These are phyloP conservation scores for Dendroctonus valens DNA, from an alignment of 1,140 invertebrate genomes.

Conservation along the genomic window DNA sequence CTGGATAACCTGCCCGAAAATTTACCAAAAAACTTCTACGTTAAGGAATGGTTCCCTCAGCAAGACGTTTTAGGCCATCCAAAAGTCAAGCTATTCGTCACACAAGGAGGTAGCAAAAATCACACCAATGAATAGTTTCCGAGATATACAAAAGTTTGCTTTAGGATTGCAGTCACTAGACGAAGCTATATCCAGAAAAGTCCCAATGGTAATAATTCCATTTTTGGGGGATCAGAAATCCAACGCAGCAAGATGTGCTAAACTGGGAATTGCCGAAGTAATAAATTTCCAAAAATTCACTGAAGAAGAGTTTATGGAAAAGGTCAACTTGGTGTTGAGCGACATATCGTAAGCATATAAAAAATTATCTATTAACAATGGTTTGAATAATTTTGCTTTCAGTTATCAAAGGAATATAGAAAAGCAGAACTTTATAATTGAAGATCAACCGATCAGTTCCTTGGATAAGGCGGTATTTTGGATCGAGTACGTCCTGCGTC, in stretches of 20 bases:
- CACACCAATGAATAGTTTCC: background rate
- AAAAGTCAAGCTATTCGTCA: conserved; percentile 53
- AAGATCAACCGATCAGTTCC: conserved; percentile 49
- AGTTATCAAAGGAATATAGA: conserved; percentile 35
- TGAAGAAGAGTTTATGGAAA: conserved; percentile 34
- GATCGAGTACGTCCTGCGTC: conserved; percentile 57
- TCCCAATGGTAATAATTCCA: conserved; percentile 55
- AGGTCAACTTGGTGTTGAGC: conserved; percentile 33
- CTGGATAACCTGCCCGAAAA: conserved; percentile 50
- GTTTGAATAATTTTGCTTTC: background rate
- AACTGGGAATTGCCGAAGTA: conserved; percentile 40
- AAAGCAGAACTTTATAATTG: conserved; percentile 16
- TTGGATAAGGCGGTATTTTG: conserved; percentile 55
- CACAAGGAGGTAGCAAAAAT: conserved; percentile 49
- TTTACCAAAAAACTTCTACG: conserved; percentile 60
- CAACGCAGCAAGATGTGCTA: conserved; percentile 39
- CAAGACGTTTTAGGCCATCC: conserved; percentile 59
- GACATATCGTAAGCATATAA: conserved; percentile 36
- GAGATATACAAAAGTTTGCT: background rate
- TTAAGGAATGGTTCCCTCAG: conserved; percentile 69
- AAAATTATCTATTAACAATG: background rate
- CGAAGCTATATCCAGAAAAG: conserved; percentile 53
- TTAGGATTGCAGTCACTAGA: conserved; percentile 53
- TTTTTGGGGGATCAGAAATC: conserved; percentile 47
- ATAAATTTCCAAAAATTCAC: conserved; percentile 33